Evolutionary conservation across 2,113 vertebrate species (phyloP).

Genomic region (Spermophilus dauricus): DNA sequence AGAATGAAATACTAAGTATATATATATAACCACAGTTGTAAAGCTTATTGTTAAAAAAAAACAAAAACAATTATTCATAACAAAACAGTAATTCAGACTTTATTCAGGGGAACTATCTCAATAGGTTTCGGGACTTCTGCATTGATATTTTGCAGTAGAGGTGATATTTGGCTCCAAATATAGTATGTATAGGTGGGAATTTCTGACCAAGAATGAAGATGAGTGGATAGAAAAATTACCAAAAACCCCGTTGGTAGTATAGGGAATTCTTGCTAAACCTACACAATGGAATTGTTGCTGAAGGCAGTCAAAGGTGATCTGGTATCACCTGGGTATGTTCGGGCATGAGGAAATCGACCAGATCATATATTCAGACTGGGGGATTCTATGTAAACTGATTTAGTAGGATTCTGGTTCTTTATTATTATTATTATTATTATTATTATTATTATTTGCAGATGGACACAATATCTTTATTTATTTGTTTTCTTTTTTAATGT

Average conservation of each 20-base stretch:
- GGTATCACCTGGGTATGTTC: no score
- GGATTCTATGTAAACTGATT: not conserved
- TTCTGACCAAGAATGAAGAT: not conserved
- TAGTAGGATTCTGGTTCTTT: not conserved
- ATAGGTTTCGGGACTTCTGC: not conserved
- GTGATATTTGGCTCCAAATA: not conserved
- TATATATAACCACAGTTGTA: not conserved
- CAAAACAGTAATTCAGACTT: not conserved
- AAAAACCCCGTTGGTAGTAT: not conserved
- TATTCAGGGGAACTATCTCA: not conserved
- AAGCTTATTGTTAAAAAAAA: not conserved
- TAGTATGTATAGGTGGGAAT: not conserved
- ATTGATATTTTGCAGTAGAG: not conserved
- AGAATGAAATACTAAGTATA: not conserved
- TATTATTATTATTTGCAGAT: no score
- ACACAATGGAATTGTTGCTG: not conserved
- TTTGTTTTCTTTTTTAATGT: no score
- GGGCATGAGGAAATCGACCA: not conserved
- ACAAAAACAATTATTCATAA: not conserved
- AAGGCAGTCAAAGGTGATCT: not conserved
- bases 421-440: no score
- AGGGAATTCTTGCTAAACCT: not conserved
- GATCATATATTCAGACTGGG: not conserved
- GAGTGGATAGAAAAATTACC: not conserved
- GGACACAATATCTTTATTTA: no score